These are phyloP conservation scores for Hesperophylax magnus DNA, from an alignment of 1,140 invertebrate genomes.

Conservation along the genomic window DNA sequence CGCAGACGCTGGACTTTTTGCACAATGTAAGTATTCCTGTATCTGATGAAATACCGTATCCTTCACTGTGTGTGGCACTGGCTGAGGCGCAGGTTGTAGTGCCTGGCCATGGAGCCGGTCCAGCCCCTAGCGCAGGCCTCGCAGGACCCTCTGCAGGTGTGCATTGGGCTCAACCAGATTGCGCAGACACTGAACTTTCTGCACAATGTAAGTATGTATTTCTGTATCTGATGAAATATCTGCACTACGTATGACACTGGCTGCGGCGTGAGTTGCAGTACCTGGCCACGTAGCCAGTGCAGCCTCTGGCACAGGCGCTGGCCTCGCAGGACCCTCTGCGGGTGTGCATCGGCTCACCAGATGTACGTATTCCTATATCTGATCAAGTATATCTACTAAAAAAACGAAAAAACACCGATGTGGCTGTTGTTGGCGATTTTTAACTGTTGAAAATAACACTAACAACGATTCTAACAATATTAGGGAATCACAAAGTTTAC, in stretches of 20 bases:
- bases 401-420: no score
- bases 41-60: no score
- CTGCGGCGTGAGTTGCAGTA: slow-evolving; percentile 79
- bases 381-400: no score
- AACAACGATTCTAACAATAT: no score
- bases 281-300: slow-evolving; percentile 83
- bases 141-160: slow-evolving; percentile 82
- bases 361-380: slow-evolving; percentile 67
- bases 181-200: slow-evolving; percentile 84
- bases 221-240: slow-evolving; percentile 83
- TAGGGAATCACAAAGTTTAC: no score
- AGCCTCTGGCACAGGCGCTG: slow-evolving; percentile 78
- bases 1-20: slow-evolving; percentile 84
- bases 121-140: slow-evolving; percentile 76
- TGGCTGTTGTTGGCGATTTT: no score
- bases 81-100: slow-evolving; percentile 80
- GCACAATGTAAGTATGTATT: slow-evolving; percentile 75
- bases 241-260: slow-evolving; percentile 86
- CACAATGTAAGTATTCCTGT: slow-evolving; percentile 72
- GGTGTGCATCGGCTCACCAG: slow-evolving; percentile 82
- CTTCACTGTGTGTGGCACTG: slow-evolving; percentile 83
- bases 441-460: no score
- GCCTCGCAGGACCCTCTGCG: slow-evolving; percentile 77
- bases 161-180: slow-evolving; percentile 83
- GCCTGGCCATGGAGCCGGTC: slow-evolving; percentile 84